Evolutionary conservation across 2,797 vertebrate species (phyloP).

Genomic region (Cyclura pinguis): DNA sequence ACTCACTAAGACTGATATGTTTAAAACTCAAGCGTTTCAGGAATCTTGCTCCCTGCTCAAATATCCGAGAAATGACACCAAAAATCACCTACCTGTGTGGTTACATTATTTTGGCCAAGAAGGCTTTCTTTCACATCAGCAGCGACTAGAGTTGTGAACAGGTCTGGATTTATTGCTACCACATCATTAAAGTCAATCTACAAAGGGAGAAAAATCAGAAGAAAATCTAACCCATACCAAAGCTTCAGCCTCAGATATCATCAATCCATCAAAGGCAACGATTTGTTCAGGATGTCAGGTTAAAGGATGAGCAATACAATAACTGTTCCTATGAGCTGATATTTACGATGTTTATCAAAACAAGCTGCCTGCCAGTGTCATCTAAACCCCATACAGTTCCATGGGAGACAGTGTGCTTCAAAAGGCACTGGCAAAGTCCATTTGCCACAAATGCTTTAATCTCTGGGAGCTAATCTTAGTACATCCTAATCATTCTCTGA

Average conservation of each 20-base stretch:
- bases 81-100: slow-evolving; percentile 72
- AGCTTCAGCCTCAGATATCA: not conserved
- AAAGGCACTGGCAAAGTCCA: slow-evolving; percentile 51
- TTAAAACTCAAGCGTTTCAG: not conserved
- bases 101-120: slow-evolving; percentile 78
- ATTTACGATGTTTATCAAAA: not conserved
- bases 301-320: not conserved
- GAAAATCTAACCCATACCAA: not conserved
- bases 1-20: not conserved
- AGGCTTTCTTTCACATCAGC: slow-evolving; percentile 76
- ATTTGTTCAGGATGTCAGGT: not conserved
- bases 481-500: slow-evolving; percentile 56
- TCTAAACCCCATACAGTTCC: slow-evolving; percentile 33
- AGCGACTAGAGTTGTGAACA: slow-evolving; percentile 61
- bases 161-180: slow-evolving; percentile 78
- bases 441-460: slow-evolving; percentile 63
- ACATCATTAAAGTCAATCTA: slow-evolving; percentile 81
- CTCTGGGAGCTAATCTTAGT: slow-evolving; percentile 72
- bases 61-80: not conserved
- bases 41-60: not conserved
- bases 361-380: slow-evolving; percentile 32
- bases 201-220: slow-evolving; percentile 33
- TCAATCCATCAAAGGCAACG: slow-evolving; percentile 30
- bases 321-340: not conserved
- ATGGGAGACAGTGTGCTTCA: slow-evolving; percentile 35